These are phyloP conservation scores for Ornithorhynchus anatinus DNA, from an alignment of 2,113 vertebrate species.

Conservation along the genomic window DNA sequence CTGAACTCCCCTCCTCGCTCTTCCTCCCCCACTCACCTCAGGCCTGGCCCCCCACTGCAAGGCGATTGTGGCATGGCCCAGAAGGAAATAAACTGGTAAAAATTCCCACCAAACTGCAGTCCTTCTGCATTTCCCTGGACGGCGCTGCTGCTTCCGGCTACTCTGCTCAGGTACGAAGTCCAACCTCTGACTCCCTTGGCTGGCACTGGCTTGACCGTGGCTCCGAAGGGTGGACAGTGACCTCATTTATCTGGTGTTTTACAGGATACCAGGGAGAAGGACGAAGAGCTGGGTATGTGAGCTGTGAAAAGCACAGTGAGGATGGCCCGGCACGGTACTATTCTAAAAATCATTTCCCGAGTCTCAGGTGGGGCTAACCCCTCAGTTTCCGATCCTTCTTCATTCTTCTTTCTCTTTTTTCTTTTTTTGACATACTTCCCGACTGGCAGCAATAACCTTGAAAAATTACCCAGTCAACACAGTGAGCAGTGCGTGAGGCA, in stretches of 20 bases:
- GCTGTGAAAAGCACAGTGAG: not conserved
- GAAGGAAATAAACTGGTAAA: no score
- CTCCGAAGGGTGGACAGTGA: not conserved
- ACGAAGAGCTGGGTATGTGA: slow-evolving; percentile 16
- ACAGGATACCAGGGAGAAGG: not conserved
- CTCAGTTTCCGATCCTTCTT: not conserved
- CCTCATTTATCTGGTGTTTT: slow-evolving; percentile 4
- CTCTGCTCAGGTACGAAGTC: not conserved
- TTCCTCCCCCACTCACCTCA: not conserved
- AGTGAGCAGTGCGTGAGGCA: not conserved
- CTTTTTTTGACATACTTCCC: fast-evolving
- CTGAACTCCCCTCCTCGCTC: slow-evolving; percentile 16
- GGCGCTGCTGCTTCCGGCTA: not conserved
- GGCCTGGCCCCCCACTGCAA: not conserved
- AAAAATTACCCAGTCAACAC: not conserved
- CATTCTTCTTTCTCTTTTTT: no score
- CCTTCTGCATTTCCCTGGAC: not conserved
- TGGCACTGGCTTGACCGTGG: not conserved
- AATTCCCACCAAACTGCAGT: no score
- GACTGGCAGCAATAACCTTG: not conserved
- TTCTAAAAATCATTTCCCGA: slow-evolving; percentile 21
- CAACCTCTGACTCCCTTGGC: not conserved
- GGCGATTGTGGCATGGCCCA: no score
- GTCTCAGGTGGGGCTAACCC: not conserved
- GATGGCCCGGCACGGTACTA: not conserved